Percentiles rank a stretch among this genome's conserved stretches.
Conservation (phyloP, 2,797 vertebrate genomes). For the Bufotes viridis region DNA sequence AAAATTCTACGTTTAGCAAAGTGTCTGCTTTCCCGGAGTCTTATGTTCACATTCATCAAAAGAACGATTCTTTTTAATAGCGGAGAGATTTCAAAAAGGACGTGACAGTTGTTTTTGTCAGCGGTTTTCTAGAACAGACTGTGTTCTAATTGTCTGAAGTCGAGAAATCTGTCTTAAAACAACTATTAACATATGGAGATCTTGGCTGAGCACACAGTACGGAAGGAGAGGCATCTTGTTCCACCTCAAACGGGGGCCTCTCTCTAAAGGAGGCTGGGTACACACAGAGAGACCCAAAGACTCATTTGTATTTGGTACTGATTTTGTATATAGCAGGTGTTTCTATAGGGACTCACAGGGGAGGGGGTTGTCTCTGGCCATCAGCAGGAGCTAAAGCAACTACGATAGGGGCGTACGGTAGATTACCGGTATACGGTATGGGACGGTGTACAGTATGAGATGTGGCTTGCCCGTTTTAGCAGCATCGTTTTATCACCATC, state of each 20-base stretch:
- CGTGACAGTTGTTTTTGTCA: slow-evolving; percentile 61
- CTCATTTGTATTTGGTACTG: neutral
- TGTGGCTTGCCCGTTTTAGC: too few species aligned
- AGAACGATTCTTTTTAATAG: slow-evolving; percentile 44
- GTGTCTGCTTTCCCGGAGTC: slow-evolving; percentile 2
- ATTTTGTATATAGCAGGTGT: too few species aligned
- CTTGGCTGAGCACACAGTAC: slow-evolving; percentile 46
- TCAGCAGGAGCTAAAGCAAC: too few species aligned
- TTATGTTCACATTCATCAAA: slow-evolving; percentile 56
- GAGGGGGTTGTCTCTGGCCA: too few species aligned
- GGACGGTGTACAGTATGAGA: too few species aligned
- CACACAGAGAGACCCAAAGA: neutral
- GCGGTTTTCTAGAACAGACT: slow-evolving; percentile 55
- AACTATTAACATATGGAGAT: slow-evolving; percentile 59
- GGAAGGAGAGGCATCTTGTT: slow-evolving; percentile 13
- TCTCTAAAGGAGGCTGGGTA: neutral
- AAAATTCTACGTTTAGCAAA: slow-evolving; percentile 10
- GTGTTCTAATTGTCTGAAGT: slow-evolving; percentile 61
- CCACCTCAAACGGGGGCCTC: neutral
- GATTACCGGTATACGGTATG: too few species aligned
- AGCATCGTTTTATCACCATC: too few species aligned
- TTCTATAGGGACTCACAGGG: too few species aligned
- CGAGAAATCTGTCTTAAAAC: slow-evolving; percentile 59
- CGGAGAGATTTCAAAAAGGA: slow-evolving; percentile 41
- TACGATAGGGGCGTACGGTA: too few species aligned